Base-by-base conservation (phyloP, 2,797 vertebrate genomes). In the Steatocranus sp. region DNA sequence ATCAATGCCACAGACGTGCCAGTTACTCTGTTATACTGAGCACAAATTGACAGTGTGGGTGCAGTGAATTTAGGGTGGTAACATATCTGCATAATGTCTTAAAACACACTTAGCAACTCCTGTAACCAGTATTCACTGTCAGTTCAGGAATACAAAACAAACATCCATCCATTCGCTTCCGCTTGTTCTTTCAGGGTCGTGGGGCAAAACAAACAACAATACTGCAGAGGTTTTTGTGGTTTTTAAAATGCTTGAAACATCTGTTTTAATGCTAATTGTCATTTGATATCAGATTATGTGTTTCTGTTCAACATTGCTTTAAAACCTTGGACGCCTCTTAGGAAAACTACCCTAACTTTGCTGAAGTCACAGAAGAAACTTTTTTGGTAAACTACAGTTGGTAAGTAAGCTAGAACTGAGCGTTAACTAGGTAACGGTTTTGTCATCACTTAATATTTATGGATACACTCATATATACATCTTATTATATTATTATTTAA, bases 61-160 rank as follows among this genome's bases (percentile, higher is more conserved):
- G 74, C 53, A 23, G 38, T 77, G 70, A 77, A 82, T 83, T 76
- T 20, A 73, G 23, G 18, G 36, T 80, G 76, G 49, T 36, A 73
- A 70, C 15, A 46, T 54, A n/a, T 23, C 27, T 73, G 8, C 27
- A 9, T 46, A 11, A 6, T 34, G 38, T 43, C 43, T 34, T 6
- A 17, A 8, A 50, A 36, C 30, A 25, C 23, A n/a, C 12, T 36
- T 15, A 14, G 12, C 10, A 30, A 30, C 66, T 46, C 25, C 0
- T n/a, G 3, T 18, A 48, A 73, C 15, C 41, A 27, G 23, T 15
- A 11, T 46, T 73, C 3, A 73, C 10, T 46, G 0, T 73, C 17
- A 73, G 41, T 73, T 48, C 1, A 5, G 25, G 25, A 18, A 11
- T 23, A 11, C 5, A 27, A 36, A 48, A 18, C 12, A n/a, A n/a